Evolutionary conservation across 2,797 vertebrate species (phyloP).

Genomic region (Ptychadena robeensis): DNA sequence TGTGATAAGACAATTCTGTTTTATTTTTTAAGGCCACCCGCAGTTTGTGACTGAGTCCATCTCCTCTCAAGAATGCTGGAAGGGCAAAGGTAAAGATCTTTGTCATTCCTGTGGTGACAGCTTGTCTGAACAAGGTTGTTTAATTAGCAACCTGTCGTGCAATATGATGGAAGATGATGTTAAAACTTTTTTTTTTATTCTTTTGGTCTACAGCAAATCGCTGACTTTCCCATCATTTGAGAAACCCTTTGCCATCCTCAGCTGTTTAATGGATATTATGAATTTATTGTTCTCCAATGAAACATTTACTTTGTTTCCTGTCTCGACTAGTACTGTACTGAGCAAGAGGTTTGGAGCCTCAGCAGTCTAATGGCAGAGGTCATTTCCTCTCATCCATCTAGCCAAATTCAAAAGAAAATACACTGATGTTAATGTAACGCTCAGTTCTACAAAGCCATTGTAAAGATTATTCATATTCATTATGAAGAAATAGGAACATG

Average conservation of each 20-base stretch:
- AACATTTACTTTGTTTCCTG: slow-evolving; percentile 59
- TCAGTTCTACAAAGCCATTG: neutral
- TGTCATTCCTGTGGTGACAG: slow-evolving; percentile 56
- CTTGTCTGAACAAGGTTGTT: slow-evolving; percentile 61
- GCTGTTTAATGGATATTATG: slow-evolving; percentile 57
- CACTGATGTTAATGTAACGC: neutral
- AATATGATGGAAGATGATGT: slow-evolving; percentile 60
- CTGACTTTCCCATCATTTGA: slow-evolving; percentile 53
- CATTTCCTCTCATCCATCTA: slow-evolving; percentile 25
- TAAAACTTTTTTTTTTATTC: slow-evolving; percentile 43
- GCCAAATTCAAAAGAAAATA: slow-evolving; percentile 15
- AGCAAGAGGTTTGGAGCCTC: slow-evolving; percentile 48
- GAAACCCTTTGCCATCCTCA: slow-evolving; percentile 53
- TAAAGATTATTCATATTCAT: neutral
- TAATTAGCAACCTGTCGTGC: slow-evolving; percentile 61
- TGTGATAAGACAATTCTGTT: slow-evolving; percentile 15
- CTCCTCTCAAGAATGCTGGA: slow-evolving; percentile 43
- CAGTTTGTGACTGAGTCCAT: slow-evolving; percentile 34
- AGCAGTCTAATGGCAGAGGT: slow-evolving; percentile 50
- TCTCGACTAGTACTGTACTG: slow-evolving; percentile 43
- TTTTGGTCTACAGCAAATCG: slow-evolving; percentile 32
- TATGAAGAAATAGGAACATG: no score
- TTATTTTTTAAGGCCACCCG: slow-evolving; percentile 43
- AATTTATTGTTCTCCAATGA: slow-evolving; percentile 58
- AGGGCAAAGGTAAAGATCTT: slow-evolving; percentile 59